Conservation (phyloP, 1,140 invertebrate genomes). For the Coptotermes formosanus region DNA sequence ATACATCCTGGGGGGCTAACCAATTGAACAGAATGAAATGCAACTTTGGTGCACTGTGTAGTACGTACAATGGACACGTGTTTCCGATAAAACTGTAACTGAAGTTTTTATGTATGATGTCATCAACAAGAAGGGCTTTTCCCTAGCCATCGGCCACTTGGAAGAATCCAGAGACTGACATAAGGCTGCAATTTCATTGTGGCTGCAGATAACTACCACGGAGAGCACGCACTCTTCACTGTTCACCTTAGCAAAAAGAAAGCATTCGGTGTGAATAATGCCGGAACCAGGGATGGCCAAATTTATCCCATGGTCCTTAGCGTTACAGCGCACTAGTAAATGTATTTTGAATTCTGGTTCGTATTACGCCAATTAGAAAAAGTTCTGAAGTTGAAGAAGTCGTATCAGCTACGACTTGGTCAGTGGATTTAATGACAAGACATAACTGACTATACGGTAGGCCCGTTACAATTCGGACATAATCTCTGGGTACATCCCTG, state of each 20-base stretch:
- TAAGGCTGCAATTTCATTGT: not conserved
- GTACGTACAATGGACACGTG: not conserved
- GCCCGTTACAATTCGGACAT: too few relatives aligned
- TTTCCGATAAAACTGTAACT: not conserved
- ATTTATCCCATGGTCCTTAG: not conserved
- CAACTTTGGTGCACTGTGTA: not conserved
- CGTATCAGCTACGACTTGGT: too few relatives aligned
- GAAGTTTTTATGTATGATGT: not conserved
- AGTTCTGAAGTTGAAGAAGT: too few relatives aligned
- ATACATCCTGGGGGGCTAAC: not conserved
- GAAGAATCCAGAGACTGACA: not conserved
- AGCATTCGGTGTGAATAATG: not conserved
- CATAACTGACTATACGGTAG: too few relatives aligned
- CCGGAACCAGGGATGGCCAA: not conserved
- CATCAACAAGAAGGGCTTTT: constrained; percentile 11
- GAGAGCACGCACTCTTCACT: not conserved
- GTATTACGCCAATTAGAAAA: too few relatives aligned
- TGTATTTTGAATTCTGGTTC: too few relatives aligned
- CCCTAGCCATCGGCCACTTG: not conserved
- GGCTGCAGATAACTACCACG: not conserved
- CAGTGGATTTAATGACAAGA: too few relatives aligned
- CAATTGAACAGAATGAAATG: not conserved
- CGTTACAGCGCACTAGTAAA: not conserved
- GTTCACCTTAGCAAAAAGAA: not conserved
- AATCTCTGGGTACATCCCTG: too few relatives aligned